Conservation (phyloP, 2,797 vertebrate species). For the Falco concolor region DNA sequence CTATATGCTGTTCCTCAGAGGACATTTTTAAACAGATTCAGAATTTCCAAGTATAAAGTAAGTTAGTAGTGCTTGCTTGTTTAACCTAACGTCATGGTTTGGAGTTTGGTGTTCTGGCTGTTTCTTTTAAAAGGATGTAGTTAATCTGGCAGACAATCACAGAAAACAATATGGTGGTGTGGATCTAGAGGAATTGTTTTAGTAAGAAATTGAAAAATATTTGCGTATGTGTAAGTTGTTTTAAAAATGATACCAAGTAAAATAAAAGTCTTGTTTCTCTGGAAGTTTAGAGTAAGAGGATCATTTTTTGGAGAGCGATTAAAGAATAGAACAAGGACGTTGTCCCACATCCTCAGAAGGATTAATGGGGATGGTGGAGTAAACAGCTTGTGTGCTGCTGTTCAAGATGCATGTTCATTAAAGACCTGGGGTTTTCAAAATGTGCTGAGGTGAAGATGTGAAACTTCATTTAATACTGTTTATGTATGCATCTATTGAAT, state of each 20-base stretch:
- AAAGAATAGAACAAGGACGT: neutral
- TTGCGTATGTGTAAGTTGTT: conserved; percentile 25
- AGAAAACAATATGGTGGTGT: neutral
- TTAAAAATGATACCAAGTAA: conserved; percentile 26
- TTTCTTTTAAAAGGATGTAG: conserved; percentile 13
- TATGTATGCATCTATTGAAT: neutral
- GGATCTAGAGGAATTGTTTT: conserved; percentile 25
- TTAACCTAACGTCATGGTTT: neutral
- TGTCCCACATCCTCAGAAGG: neutral
- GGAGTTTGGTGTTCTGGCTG: neutral
- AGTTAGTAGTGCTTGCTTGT: neutral
- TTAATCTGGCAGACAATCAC: conserved; percentile 17
- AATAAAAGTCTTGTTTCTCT: neutral
- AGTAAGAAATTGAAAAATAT: conserved; percentile 40
- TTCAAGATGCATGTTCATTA: neutral
- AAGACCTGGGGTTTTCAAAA: neutral
- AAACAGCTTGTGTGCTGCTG: neutral
- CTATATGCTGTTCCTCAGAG: neutral
- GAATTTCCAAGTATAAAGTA: conserved; percentile 14
- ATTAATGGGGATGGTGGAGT: neutral
- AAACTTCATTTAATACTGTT: neutral
- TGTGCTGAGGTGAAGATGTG: neutral
- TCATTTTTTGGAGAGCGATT: neutral
- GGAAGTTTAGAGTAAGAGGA: neutral
- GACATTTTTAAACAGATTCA: neutral